phyloP scores from a whole-genome alignment of 2,113 vertebrate species.

The Bucco capensis region DNA sequence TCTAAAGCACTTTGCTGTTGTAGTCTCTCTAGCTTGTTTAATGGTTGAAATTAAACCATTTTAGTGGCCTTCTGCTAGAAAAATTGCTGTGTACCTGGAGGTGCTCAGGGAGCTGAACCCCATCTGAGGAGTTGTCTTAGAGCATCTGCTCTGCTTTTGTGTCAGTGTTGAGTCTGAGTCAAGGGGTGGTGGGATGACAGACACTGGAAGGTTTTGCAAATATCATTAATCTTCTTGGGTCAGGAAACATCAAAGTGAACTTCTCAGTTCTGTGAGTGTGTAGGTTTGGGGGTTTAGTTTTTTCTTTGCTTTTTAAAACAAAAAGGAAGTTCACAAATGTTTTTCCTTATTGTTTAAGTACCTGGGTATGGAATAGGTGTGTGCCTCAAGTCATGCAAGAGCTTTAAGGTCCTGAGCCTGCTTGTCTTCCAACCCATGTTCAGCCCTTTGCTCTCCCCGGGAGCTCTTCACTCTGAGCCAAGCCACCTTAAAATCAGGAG shows the following conservation, averaged over 20 bases:
- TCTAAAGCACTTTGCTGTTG: not conserved
- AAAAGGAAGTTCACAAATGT: not conserved
- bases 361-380: not conserved
- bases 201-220: not conserved
- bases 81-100: not conserved
- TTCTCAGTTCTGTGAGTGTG: not conserved
- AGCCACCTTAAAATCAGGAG: not conserved
- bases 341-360: not conserved
- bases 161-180: accelerated
- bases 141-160: accelerated
- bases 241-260: not conserved
- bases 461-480: not conserved
- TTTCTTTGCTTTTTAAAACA: not conserved
- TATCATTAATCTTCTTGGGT: accelerated
- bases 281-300: not conserved
- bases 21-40: not conserved
- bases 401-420: not conserved
- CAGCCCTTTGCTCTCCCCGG: not conserved
- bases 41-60: not conserved
- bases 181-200: not conserved
- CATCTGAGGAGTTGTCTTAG: accelerated
- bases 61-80: not conserved
- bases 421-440: not conserved
- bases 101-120: not conserved
- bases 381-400: not conserved